These are phyloP conservation scores for Amphimallon solstitiale DNA, from an alignment of 2,888 invertebrate genomes.

Conservation along the genomic window DNA sequence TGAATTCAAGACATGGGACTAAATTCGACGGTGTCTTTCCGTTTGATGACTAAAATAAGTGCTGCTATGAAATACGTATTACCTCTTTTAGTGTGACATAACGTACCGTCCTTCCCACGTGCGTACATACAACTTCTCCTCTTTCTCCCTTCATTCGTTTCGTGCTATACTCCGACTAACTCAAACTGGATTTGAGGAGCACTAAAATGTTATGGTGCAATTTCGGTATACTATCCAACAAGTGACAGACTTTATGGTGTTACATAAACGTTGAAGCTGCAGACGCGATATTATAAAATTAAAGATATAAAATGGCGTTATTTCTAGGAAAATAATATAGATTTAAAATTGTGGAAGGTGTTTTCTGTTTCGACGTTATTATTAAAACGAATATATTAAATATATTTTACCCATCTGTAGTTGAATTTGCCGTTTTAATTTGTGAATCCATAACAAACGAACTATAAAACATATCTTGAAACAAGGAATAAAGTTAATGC, in stretches of 20 bases:
- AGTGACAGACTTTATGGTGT: conserved; percentile 41
- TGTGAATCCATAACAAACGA: too few species aligned
- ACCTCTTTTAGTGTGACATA: conserved; percentile 25
- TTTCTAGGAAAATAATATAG: too few species aligned
- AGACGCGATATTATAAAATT: conserved; percentile 40
- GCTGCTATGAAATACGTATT: conserved; percentile 41
- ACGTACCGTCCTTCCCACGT: neutral
- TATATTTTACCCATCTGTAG: too few species aligned
- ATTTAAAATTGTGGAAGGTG: too few species aligned
- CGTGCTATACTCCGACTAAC: conserved; percentile 24
- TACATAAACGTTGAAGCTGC: conserved; percentile 38
- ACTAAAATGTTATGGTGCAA: conserved; percentile 36
- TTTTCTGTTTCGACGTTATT: too few species aligned
- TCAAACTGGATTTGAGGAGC: conserved; percentile 37
- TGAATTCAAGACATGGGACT: conserved; percentile 27
- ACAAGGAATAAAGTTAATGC: too few species aligned
- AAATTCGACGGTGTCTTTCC: conserved; percentile 37
- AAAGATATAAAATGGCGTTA: conserved; percentile 39
- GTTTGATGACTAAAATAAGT: conserved; percentile 41
- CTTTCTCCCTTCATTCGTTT: conserved; percentile 16
- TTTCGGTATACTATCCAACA: conserved; percentile 36
- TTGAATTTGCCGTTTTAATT: too few species aligned
- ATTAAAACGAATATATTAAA: too few species aligned
- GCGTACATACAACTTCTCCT: neutral
- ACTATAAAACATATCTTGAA: too few species aligned